phyloP scores from a whole-genome alignment of 2,888 invertebrate genomes.

The Apodemia duryi region DNA sequence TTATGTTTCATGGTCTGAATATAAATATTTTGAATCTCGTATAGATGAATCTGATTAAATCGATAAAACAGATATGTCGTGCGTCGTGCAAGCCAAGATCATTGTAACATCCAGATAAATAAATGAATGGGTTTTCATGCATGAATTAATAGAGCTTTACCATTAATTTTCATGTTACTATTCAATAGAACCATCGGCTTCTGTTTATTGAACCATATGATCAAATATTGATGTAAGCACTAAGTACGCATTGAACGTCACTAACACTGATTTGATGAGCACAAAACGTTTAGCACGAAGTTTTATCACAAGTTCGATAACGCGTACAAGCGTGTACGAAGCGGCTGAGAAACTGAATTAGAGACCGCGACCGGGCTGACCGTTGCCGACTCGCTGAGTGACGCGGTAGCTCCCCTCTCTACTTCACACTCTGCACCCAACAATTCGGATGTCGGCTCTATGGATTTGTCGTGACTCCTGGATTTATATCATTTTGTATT shows the following conservation, averaged over 20 bases:
- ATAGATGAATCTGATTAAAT: constrained; percentile 5
- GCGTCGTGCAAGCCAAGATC: constrained; percentile 74
- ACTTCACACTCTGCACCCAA: constrained; percentile 34
- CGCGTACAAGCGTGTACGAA: constrained; percentile 40
- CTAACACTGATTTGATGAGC: constrained; percentile 52
- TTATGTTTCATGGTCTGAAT: not conserved
- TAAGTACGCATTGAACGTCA: constrained; percentile 53
- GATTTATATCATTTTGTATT: constrained; percentile 29
- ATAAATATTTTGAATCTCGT: not conserved
- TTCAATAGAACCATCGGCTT: constrained; percentile 75
- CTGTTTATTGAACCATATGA: constrained; percentile 48
- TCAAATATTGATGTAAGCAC: constrained; percentile 40
- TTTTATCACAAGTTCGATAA: constrained; percentile 53
- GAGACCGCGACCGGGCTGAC: constrained; percentile 34
- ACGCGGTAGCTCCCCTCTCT: constrained; percentile 43
- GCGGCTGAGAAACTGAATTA: constrained; percentile 50
- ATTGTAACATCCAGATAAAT: constrained; percentile 58
- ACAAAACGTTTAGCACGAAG: constrained; percentile 57
- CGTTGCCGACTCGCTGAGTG: constrained; percentile 36
- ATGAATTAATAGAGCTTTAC: constrained; percentile 59
- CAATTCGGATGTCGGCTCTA: constrained; percentile 53
- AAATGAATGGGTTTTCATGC: constrained; percentile 59
- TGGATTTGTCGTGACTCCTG: constrained; percentile 48
- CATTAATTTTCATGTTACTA: constrained; percentile 77
- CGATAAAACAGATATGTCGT: constrained; percentile 35